These are phyloP conservation scores for Chrysemys picta DNA, from an alignment of 2,113 vertebrate species.

Conservation along the genomic window DNA sequence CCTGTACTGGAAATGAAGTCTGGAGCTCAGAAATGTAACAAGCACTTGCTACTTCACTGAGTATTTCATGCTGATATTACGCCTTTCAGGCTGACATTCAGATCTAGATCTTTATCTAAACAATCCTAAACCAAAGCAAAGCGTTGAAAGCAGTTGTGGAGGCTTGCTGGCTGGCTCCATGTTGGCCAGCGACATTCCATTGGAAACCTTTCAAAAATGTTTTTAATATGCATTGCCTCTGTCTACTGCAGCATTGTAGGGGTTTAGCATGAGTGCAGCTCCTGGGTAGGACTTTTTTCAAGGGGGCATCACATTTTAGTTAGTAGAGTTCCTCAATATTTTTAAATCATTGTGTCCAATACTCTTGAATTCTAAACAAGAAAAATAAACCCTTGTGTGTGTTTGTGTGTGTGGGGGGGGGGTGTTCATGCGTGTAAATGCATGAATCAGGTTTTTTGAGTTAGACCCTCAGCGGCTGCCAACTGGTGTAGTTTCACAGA, in stretches of 20 bases:
- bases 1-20: fast-evolving
- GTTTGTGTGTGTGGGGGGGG: fast-evolving
- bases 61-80: neutral
- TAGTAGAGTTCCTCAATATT: neutral
- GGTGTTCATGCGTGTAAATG: neutral
- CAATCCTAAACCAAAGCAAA: fast-evolving
- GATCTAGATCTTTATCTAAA: fast-evolving
- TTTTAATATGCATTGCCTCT: fast-evolving
- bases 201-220: neutral
- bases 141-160: neutral
- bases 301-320: neutral
- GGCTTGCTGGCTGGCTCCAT: fast-evolving
- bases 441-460: neutral
- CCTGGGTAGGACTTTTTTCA: neutral
- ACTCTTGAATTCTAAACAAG: fast-evolving
- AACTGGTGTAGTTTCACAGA: neutral
- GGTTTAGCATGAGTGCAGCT: neutral
- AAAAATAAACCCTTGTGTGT: fast-evolving
- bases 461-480: neutral
- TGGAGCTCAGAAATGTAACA: neutral
- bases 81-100: neutral
- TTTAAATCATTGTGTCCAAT: neutral
- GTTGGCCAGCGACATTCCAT: fast-evolving
- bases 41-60: neutral
- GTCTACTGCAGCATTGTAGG: fast-evolving